phyloP scores from a whole-genome alignment of 92 coral and sea anemone genomes.

The Paramuricea clavata region DNA sequence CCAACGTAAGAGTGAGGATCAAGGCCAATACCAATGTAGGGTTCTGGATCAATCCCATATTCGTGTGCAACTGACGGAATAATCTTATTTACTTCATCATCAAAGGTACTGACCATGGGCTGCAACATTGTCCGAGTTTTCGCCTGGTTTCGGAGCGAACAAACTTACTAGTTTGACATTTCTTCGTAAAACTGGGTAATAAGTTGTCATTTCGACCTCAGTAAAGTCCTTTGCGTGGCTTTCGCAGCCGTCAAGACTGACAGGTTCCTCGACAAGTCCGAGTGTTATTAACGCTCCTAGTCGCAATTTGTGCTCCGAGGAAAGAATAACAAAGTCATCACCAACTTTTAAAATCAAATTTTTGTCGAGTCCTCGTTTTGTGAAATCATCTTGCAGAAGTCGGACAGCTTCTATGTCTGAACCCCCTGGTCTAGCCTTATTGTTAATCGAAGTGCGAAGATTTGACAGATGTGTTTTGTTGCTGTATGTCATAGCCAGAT shows the following conservation, averaged over 20 bases:
- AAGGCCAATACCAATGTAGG: not conserved
- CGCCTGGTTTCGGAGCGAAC: constrained; percentile 7
- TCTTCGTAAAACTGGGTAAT: not conserved
- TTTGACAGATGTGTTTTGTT: constrained; percentile 44
- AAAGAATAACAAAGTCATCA: constrained; percentile 5
- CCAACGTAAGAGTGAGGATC: constrained; percentile 70
- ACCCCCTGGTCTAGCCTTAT: constrained; percentile 35
- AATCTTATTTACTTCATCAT: not conserved
- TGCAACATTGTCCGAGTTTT: constrained; percentile 6
- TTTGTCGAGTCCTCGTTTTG: not conserved
- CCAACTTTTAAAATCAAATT: constrained; percentile 25
- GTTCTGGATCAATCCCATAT: not conserved
- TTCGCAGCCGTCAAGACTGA: not conserved
- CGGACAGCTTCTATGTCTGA: constrained; percentile 25
- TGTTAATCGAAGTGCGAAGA: not conserved
- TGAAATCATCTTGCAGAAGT: not conserved
- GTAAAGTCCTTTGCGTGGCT: not conserved
- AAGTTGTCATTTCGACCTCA: not conserved
- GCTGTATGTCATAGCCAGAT: constrained; percentile 42
- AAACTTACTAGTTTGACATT: constrained; percentile 20
- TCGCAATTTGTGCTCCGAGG: not conserved
- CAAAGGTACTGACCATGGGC: not conserved
- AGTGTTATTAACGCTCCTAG: not conserved
- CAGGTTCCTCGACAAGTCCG: not conserved
- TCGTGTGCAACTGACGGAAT: constrained; percentile 1